Conservation (phyloP, 2,113 vertebrate genomes). For the Bothrops jararaca region DNA sequence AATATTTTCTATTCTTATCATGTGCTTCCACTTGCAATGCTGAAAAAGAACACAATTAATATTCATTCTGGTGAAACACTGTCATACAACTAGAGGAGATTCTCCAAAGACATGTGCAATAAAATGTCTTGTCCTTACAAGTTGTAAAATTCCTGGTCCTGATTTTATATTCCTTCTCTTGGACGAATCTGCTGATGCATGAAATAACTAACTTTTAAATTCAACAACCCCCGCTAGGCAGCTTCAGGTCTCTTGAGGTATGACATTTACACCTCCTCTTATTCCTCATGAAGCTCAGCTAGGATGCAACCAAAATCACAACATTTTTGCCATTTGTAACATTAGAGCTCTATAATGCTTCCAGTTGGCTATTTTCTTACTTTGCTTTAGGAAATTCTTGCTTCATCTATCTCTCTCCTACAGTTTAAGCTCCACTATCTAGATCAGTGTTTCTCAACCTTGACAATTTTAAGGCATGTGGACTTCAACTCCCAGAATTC, state of each 20-base stretch:
- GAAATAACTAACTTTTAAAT: not conserved
- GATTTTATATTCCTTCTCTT: not conserved
- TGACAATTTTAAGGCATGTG: too few relatives aligned
- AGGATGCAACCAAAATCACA: not conserved
- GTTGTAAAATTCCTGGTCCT: not conserved
- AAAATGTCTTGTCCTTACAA: not conserved
- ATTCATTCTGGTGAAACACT: not conserved
- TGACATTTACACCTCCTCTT: not conserved
- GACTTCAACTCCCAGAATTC: too few relatives aligned
- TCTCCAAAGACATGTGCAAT: not conserved
- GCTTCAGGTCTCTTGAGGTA: not conserved
- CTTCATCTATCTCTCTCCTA: not conserved
- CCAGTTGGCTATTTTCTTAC: not conserved
- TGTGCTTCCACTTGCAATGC: not conserved
- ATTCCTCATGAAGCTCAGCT: not conserved
- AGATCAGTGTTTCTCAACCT: not conserved
- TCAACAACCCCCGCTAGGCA: not conserved
- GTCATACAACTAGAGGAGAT: not conserved
- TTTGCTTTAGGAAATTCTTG: not conserved
- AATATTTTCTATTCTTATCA: not conserved
- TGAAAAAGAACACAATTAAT: not conserved
- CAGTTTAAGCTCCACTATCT: not conserved
- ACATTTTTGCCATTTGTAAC: not conserved
- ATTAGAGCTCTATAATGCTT: not conserved
- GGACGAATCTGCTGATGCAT: not conserved